Evolutionary conservation across 2,113 vertebrate genomes (phyloP).

Genomic region (Daboia siamensis): DNA sequence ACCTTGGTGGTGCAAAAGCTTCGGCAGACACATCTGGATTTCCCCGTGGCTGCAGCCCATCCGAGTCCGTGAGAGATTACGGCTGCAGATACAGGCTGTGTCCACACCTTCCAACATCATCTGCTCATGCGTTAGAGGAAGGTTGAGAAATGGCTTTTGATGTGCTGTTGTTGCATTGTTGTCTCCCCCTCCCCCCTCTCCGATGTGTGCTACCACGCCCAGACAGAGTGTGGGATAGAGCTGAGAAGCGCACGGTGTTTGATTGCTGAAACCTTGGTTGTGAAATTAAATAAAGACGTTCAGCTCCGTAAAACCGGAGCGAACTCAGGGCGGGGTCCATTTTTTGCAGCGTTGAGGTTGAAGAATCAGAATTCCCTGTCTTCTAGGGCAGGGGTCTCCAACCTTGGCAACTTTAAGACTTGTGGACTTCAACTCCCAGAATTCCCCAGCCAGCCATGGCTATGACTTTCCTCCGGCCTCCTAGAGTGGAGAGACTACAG

Average conservation of each 20-base stretch:
- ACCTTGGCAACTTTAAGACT: too few species aligned
- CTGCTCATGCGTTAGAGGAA: neutral
- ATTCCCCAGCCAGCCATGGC: too few species aligned
- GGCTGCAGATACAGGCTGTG: neutral
- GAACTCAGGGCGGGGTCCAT: neutral
- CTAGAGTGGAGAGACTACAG: neutral
- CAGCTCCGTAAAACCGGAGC: neutral
- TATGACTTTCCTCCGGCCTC: too few species aligned
- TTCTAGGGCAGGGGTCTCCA: neutral
- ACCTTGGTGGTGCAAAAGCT: neutral
- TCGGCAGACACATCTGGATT: neutral
- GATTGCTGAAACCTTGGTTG: neutral
- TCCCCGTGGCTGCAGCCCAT: neutral
- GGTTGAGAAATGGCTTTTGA: neutral
- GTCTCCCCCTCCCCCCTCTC: fast-evolving
- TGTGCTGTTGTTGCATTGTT: neutral
- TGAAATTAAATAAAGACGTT: neutral
- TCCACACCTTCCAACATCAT: neutral
- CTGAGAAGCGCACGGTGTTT: neutral
- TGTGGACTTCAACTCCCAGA: too few species aligned
- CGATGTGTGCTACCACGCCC: neutral
- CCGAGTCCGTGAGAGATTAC: neutral
- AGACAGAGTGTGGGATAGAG: neutral
- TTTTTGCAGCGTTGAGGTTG: neutral
- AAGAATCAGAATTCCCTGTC: neutral